These are phyloP conservation scores for Cyclura pinguis DNA, from an alignment of 2,797 vertebrate genomes.

Conservation along the genomic window DNA sequence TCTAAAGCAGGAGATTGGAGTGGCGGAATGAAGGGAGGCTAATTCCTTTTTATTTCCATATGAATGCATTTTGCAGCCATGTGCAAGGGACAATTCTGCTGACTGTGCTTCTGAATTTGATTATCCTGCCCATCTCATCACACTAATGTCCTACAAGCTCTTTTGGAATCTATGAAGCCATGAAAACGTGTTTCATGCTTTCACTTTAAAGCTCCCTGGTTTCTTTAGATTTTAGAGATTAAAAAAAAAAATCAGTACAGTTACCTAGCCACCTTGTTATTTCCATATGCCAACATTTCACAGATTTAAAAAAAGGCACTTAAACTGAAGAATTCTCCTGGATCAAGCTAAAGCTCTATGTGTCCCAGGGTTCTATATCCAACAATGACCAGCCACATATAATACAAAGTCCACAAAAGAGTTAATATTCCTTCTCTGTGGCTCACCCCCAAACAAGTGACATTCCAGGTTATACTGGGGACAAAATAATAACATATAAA, in stretches of 20 bases:
- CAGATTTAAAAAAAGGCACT: background rate
- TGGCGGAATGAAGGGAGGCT: background rate
- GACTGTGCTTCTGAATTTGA: constrained; percentile 17
- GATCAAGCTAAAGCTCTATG: background rate
- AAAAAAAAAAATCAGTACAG: background rate
- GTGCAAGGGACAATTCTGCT: background rate
- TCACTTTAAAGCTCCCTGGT: background rate
- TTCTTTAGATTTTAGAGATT: background rate
- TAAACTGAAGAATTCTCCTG: background rate
- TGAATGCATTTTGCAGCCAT: constrained; percentile 43
- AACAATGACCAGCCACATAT: no score
- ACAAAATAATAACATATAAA: no score
- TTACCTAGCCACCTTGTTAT: background rate
- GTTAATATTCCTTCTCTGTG: no score
- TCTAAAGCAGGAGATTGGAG: background rate
- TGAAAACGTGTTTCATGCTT: constrained; percentile 19
- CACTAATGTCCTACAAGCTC: background rate
- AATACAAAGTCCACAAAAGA: no score
- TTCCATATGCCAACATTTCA: background rate
- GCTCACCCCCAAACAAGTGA: no score
- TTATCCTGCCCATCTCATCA: constrained; percentile 28
- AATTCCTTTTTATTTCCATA: constrained; percentile 26
- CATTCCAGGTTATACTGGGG: no score
- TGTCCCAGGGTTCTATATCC: background rate
- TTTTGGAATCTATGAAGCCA: background rate